Conservation (phyloP, 92 coral and sea anemone genomes). For the Bergia puertoricense region DNA sequence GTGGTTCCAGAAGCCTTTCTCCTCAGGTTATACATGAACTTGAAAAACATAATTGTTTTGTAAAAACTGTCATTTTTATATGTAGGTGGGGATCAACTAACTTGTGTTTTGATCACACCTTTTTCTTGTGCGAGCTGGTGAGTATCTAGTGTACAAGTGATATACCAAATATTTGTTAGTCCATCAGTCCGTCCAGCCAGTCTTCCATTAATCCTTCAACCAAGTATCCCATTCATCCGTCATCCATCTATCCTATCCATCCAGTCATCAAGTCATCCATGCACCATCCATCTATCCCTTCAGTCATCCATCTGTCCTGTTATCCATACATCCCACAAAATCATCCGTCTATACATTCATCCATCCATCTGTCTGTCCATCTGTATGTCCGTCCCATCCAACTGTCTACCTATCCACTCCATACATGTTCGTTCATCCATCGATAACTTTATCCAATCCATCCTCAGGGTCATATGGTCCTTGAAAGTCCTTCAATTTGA, state of each 20-base stretch:
- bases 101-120: slow-evolving; percentile 74
- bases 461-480: too few species aligned
- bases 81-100: slow-evolving; percentile 92
- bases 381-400: neutral
- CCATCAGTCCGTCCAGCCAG: neutral
- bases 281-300: slow-evolving; percentile 3
- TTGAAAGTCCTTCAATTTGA: too few species aligned
- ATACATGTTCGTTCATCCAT: too few species aligned
- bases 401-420: too few species aligned
- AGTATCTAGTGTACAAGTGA: neutral
- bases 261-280: neutral
- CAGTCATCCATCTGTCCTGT: neutral
- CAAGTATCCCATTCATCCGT: neutral
- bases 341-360: neutral
- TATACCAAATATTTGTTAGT: too few species aligned
- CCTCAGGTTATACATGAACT: neutral
- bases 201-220: neutral
- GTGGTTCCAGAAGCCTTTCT: neutral
- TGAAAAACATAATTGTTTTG: neutral
- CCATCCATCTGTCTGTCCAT: neutral
- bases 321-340: neutral
- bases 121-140: slow-evolving; percentile 76
- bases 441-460: too few species aligned
- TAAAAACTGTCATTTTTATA: neutral
- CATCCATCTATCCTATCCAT: neutral